phyloP scores from a whole-genome alignment of 2,797 vertebrate species.

The Percopsis omiscomaycus region DNA sequence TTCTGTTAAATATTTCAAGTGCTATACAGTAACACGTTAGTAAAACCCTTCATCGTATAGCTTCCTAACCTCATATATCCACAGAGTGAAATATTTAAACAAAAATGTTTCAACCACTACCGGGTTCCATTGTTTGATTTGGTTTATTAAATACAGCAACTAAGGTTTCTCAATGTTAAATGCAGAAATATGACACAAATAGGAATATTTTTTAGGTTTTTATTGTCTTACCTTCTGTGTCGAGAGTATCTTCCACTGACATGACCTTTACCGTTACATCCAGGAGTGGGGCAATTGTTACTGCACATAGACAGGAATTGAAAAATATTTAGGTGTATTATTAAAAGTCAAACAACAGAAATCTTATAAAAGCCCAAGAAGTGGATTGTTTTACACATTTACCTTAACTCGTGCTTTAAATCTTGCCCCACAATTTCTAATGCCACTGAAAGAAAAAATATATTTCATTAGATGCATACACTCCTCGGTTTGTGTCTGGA shows the following conservation, averaged over 20 bases:
- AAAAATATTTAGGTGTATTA: not conserved
- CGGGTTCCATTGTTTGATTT: too few relatives aligned
- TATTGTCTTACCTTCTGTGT: conserved; percentile 85
- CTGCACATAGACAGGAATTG: conserved; percentile 38
- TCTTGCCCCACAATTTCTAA: conserved; percentile 86
- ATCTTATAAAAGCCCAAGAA: too few relatives aligned
- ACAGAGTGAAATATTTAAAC: too few relatives aligned
- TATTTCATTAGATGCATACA: not conserved
- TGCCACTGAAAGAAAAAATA: conserved; percentile 66
- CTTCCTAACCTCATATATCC: too few relatives aligned
- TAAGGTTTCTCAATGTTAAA: too few relatives aligned
- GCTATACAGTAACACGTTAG: too few relatives aligned
- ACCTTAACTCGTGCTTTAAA: conserved; percentile 93
- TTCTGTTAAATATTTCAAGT: too few relatives aligned
- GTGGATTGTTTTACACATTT: conserved; percentile 38
- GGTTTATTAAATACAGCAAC: too few relatives aligned
- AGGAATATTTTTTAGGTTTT: too few relatives aligned
- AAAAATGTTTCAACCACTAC: too few relatives aligned
- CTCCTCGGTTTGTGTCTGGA: not conserved
- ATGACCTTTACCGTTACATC: conserved; percentile 93
- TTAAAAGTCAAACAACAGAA: not conserved
- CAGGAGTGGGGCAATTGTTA: conserved; percentile 92
- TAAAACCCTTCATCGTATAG: too few relatives aligned
- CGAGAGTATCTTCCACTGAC: conserved; percentile 92
- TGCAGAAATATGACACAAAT: too few relatives aligned